Conservation (phyloP, 2,888 invertebrate species). For the Stenichneumon culpator region DNA sequence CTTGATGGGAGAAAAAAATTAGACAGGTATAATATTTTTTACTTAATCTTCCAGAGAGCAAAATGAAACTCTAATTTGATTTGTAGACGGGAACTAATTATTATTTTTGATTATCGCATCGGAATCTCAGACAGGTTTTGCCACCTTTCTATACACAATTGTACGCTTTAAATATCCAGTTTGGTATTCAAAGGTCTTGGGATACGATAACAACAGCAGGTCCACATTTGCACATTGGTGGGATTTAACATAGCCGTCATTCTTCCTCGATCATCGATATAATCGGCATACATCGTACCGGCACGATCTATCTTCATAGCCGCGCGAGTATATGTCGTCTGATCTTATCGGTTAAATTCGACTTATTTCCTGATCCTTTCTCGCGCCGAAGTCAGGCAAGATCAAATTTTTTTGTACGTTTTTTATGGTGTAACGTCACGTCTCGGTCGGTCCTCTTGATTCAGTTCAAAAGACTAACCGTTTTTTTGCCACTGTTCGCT, state of each 20-base stretch:
- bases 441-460: background rate
- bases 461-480: background rate
- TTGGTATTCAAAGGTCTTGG: background rate
- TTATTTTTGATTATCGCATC: background rate
- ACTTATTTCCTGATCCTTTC: background rate
- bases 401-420: background rate
- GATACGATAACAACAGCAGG: background rate
- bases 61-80: too few relatives aligned
- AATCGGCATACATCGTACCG: background rate
- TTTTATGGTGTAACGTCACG: background rate
- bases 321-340: background rate
- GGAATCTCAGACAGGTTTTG: background rate
- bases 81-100: background rate
- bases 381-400: background rate
- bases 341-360: background rate
- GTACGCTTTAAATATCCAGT: background rate
- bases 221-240: background rate
- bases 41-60: too few relatives aligned
- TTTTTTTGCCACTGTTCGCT: background rate
- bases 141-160: background rate
- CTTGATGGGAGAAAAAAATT: too few relatives aligned
- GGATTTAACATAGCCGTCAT: background rate
- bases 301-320: background rate
- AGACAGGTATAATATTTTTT: too few relatives aligned
- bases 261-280: background rate